Percentiles rank a stretch among this genome's conserved stretches.
phyloP scores from a whole-genome alignment of 2,888 invertebrate genomes.

The Sesia apiformis region DNA sequence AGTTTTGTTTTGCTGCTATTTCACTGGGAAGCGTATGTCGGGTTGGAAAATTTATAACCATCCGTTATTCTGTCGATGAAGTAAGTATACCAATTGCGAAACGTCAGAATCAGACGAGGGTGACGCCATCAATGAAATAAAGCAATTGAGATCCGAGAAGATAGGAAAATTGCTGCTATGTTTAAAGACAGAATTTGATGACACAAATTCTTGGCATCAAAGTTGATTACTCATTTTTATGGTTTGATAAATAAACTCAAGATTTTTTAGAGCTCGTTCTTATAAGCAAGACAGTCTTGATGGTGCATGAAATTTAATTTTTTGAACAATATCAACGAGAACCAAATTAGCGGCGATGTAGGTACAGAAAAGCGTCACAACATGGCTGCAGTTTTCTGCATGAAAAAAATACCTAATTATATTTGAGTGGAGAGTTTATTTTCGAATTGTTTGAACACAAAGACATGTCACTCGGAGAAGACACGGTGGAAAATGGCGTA shows the following conservation, averaged over 20 bases:
- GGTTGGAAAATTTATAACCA: not conserved
- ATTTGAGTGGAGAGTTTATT: constrained; percentile 3
- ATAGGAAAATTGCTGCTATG: too few species aligned
- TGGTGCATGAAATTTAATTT: not conserved
- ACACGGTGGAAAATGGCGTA: not conserved
- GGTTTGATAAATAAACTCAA: too few species aligned
- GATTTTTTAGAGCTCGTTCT: too few species aligned
- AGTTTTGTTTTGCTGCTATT: not conserved
- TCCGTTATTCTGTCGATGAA: not conserved
- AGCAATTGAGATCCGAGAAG: too few species aligned
- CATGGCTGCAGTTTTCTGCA: constrained; percentile 4
- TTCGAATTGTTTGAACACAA: constrained; percentile 8
- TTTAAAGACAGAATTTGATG: too few species aligned
- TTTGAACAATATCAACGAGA: not conserved
- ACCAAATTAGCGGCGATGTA: not conserved
- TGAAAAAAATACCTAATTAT: constrained; percentile 1
- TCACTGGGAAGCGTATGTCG: not conserved
- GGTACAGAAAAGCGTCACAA: not conserved
- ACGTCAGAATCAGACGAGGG: not conserved
- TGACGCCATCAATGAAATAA: too few species aligned
- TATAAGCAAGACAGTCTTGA: too few species aligned
- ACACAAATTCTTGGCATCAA: too few species aligned
- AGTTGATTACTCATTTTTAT: too few species aligned
- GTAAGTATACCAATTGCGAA: not conserved
- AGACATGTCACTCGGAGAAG: constrained; percentile 7